Percentiles rank a stretch among this genome's conserved stretches.
phyloP scores from a whole-genome alignment of 2,797 vertebrate species.

The Spinus olivaceus region DNA sequence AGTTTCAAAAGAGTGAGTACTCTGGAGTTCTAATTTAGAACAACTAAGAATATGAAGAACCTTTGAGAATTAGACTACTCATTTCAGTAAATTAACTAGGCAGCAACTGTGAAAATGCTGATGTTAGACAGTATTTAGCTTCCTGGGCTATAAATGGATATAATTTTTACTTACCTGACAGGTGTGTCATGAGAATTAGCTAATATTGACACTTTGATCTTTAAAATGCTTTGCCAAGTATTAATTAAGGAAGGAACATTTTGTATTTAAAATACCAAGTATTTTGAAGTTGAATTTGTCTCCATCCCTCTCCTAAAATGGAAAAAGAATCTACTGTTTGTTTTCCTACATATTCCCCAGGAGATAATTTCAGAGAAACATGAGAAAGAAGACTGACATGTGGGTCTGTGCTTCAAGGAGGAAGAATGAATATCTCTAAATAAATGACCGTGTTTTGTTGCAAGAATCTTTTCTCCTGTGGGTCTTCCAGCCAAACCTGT shows the following conservation, averaged over 20 bases:
- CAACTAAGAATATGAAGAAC: slow-evolving; percentile 12
- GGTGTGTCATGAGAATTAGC: slow-evolving; percentile 38
- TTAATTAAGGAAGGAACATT: slow-evolving; percentile 39
- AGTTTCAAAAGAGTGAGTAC: neutral
- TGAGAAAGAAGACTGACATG: neutral
- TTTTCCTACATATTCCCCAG: neutral
- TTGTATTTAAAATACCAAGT: slow-evolving; percentile 25
- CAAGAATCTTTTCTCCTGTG: neutral
- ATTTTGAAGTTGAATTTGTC: slow-evolving; percentile 27
- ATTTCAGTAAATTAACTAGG: slow-evolving; percentile 25
- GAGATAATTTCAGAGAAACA: neutral
- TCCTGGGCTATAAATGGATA: slow-evolving; percentile 35
- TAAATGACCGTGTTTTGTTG: neutral
- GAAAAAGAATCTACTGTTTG: slow-evolving; percentile 18
- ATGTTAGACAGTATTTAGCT: slow-evolving; percentile 29
- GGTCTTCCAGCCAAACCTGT: neutral
- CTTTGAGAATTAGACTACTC: slow-evolving; percentile 17
- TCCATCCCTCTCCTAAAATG: slow-evolving; percentile 3
- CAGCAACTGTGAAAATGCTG: slow-evolving; percentile 34
- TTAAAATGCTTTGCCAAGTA: slow-evolving; percentile 41
- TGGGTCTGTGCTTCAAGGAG: neutral
- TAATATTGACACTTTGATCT: slow-evolving; percentile 59
- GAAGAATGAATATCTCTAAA: neutral
- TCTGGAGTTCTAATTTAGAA: neutral
- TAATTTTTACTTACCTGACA: slow-evolving; percentile 54